phyloP scores from a whole-genome alignment of 1,140 invertebrate genomes.

The Drosophila bipectinata region DNA sequence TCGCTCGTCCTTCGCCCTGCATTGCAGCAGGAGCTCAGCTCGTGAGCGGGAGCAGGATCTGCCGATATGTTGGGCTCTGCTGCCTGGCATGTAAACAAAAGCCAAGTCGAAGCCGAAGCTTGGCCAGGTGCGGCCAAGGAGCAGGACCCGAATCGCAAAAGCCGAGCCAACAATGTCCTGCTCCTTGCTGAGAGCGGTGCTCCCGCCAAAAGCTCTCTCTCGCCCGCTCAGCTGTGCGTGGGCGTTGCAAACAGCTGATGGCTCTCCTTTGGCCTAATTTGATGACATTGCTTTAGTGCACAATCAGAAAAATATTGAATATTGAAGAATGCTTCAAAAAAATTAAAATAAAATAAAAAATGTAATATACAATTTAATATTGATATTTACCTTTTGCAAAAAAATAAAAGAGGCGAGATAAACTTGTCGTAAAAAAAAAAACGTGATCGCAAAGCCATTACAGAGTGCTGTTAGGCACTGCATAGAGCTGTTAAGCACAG shows the following conservation, averaged over 20 bases:
- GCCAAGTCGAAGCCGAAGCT: slow-evolving; percentile 24
- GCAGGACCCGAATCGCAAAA: slow-evolving; percentile 2
- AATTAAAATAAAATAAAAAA: background rate
- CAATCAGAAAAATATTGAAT: slow-evolving; percentile 28
- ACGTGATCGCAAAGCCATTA: too few species aligned
- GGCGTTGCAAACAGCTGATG: slow-evolving; percentile 70
- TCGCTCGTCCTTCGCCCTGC: slow-evolving; percentile 47
- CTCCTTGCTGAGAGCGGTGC: slow-evolving; percentile 34
- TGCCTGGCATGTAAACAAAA: slow-evolving; percentile 51
- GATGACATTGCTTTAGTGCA: slow-evolving; percentile 63
- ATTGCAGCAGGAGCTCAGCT: slow-evolving; percentile 41
- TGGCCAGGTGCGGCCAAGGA: slow-evolving; percentile 20
- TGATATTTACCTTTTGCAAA: too few species aligned
- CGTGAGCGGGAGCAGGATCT: slow-evolving; percentile 27
- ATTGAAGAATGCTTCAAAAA: background rate
- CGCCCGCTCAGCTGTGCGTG: slow-evolving; percentile 48
- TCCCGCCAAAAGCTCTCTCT: slow-evolving; percentile 36
- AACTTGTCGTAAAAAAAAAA: too few species aligned
- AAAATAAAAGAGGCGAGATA: too few species aligned
- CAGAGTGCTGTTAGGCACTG: too few species aligned
- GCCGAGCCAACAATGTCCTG: slow-evolving; percentile 2
- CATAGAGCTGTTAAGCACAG: too few species aligned
- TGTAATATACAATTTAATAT: too few species aligned
- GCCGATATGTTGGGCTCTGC: background rate
- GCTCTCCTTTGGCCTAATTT: slow-evolving; percentile 58